Conservation (phyloP, 2,797 vertebrate genomes). For the Eulemur mongoz region DNA sequence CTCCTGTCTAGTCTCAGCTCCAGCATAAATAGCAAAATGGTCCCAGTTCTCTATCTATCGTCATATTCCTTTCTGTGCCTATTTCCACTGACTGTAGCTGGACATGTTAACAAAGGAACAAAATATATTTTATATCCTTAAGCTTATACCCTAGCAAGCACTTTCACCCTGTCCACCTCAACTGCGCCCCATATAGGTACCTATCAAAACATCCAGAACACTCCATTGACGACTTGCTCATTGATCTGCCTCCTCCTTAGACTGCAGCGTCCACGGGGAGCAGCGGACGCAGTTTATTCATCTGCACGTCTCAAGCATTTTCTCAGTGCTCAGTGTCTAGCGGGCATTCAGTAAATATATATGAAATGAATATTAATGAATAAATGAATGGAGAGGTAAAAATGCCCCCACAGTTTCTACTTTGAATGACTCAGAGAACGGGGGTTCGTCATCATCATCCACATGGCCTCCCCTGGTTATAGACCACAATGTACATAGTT, state of each 20-base stretch:
- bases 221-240: neutral
- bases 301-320: neutral
- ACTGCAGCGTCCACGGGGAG: neutral
- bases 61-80: neutral
- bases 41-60: neutral
- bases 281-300: neutral
- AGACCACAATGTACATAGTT: too few species aligned
- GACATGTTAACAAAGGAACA: neutral
- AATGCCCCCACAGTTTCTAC: neutral
- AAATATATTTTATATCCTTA: neutral
- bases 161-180: neutral
- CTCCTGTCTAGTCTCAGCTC: neutral
- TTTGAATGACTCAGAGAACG: neutral
- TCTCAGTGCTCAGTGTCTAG: neutral
- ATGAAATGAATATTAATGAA: neutral
- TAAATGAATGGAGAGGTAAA: neutral
- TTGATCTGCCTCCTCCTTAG: neutral
- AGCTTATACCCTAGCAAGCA: neutral
- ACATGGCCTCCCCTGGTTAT: neutral
- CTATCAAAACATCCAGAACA: neutral
- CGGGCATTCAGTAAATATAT: neutral
- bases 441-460: neutral
- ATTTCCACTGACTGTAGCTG: neutral
- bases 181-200: fast-evolving
- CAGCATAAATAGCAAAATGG: neutral